phyloP scores from a whole-genome alignment of 2,888 invertebrate genomes.

The Lamellibrachia columna region DNA sequence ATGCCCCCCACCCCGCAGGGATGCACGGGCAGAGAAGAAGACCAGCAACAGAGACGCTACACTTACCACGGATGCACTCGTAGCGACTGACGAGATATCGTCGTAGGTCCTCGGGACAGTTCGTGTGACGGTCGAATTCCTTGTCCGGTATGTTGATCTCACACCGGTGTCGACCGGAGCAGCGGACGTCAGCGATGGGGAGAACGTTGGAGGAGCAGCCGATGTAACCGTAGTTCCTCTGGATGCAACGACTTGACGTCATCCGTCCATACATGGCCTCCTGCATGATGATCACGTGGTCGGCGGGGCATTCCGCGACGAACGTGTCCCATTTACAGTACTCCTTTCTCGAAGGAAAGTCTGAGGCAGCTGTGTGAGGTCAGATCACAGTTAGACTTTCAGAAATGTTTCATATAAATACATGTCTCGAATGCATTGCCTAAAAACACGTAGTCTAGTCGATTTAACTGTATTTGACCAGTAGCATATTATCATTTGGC shows the following conservation, averaged over 20 bases:
- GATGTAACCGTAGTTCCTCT: slow-evolving; percentile 25
- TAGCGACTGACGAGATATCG: slow-evolving; percentile 29
- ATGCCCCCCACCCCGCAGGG: too few species aligned
- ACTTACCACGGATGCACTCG: slow-evolving; percentile 31
- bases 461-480: too few species aligned
- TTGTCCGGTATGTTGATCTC: slow-evolving; percentile 31
- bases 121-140: slow-evolving; percentile 21
- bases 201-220: slow-evolving; percentile 32
- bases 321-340: slow-evolving; percentile 37
- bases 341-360: not conserved
- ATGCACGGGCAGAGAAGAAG: not conserved
- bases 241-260: slow-evolving; percentile 27
- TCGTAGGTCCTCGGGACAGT: slow-evolving; percentile 30
- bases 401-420: too few species aligned
- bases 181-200: slow-evolving; percentile 27
- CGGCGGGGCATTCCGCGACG: slow-evolving; percentile 27
- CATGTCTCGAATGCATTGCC: too few species aligned
- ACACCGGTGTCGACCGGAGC: slow-evolving; percentile 31
- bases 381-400: too few species aligned
- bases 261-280: slow-evolving; percentile 34
- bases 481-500: too few species aligned
- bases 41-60: not conserved
- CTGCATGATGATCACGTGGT: slow-evolving; percentile 31
- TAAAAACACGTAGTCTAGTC: too few species aligned
- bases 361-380: not conserved